These are phyloP conservation scores for Dinocampus coccinellae DNA, from an alignment of 2,888 invertebrate species.

Conservation along the genomic window DNA sequence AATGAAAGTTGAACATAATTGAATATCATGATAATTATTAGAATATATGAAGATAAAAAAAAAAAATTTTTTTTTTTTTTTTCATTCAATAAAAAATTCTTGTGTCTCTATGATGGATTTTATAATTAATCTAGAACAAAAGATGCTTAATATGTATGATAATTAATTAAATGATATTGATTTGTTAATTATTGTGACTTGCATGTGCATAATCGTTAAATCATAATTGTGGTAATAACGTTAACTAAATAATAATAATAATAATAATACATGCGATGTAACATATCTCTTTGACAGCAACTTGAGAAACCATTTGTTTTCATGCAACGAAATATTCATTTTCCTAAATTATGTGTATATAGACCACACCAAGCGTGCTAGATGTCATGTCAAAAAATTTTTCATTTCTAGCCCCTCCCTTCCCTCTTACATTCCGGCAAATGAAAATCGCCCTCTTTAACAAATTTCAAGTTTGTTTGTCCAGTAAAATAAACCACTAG, in stretches of 20 bases:
- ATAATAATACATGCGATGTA: constrained; percentile 36
- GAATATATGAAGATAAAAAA: not conserved
- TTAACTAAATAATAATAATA: not conserved
- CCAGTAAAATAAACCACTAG: constrained; percentile 47
- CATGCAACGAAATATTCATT: not conserved
- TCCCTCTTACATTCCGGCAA: too few relatives aligned
- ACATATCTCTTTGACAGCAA: constrained; percentile 45
- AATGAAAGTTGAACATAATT: too few relatives aligned
- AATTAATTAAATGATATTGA: constrained; percentile 12
- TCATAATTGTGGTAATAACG: constrained; percentile 12
- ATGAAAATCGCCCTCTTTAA: constrained; percentile 1
- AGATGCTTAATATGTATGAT: not conserved
- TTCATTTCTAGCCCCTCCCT: constrained; percentile 25
- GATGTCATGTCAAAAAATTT: constrained; percentile 38
- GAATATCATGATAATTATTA: too few relatives aligned
- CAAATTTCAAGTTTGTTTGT: constrained; percentile 47
- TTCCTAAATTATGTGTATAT: not conserved
- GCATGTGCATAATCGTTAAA: constrained; percentile 42
- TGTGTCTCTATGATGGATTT: too few relatives aligned
- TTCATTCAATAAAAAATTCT: too few relatives aligned
- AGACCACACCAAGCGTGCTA: constrained; percentile 14
- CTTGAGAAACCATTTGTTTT: constrained; percentile 30
- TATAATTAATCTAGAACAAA: too few relatives aligned
- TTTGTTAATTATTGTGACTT: constrained; percentile 43
- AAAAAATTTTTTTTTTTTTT: too few relatives aligned